phyloP scores from a whole-genome alignment of 2,797 vertebrate species.

The Cryptoprocta ferox region DNA sequence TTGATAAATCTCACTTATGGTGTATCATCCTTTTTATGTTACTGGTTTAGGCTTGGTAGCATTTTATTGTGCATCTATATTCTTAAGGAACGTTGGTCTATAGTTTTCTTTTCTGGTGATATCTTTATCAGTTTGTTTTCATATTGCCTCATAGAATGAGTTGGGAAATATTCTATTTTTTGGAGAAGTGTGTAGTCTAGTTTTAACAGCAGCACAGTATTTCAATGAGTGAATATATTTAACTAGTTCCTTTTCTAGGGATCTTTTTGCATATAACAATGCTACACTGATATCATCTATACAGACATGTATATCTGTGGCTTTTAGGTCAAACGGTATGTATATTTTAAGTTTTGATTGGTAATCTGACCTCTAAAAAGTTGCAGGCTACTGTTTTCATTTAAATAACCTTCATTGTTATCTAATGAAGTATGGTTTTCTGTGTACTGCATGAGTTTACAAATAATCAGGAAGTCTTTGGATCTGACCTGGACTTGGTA shows the following conservation, averaged over 20 bases:
- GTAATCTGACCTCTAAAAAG: conserved; percentile 46
- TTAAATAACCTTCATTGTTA: not conserved
- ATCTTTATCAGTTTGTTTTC: not conserved
- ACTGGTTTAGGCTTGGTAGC: not conserved
- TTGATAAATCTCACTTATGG: not conserved
- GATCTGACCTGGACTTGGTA: not conserved
- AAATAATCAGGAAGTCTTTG: not conserved
- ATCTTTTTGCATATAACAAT: not conserved
- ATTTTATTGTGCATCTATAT: not conserved
- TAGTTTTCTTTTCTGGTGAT: not conserved
- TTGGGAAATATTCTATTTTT: not conserved
- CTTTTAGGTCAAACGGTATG: not conserved
- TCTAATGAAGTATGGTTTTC: not conserved
- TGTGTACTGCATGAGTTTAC: not conserved
- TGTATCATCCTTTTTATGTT: not conserved
- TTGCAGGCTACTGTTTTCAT: not conserved
- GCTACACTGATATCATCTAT: not conserved
- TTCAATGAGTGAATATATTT: not conserved
- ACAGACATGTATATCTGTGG: not conserved
- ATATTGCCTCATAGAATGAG: not conserved
- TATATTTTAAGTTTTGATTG: conserved; percentile 40
- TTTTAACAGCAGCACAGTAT: not conserved
- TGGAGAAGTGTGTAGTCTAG: not conserved
- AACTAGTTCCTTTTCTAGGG: not conserved
- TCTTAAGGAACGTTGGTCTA: not conserved